These are phyloP conservation scores for Trachymyrmex septentrionalis DNA, from an alignment of 1,140 invertebrate genomes.

Conservation along the genomic window DNA sequence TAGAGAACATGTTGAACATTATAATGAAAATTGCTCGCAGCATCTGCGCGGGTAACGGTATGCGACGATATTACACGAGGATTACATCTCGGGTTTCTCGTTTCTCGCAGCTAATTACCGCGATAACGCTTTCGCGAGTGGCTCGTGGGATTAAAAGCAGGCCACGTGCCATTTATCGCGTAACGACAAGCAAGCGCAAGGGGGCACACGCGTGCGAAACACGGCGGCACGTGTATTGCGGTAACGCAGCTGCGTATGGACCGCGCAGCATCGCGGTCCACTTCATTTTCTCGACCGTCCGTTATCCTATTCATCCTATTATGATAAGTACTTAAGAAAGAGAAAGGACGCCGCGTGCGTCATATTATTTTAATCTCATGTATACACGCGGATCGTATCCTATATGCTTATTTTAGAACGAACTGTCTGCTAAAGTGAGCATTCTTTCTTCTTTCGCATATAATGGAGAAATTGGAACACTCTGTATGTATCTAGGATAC, in stretches of 20 bases:
- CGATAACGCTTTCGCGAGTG: slow-evolving; percentile 22
- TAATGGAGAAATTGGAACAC: background rate
- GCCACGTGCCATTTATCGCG: slow-evolving; percentile 58
- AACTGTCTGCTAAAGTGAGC: background rate
- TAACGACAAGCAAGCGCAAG: slow-evolving; percentile 2
- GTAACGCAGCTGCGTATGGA: slow-evolving; percentile 61
- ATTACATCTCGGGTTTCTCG: slow-evolving; percentile 47
- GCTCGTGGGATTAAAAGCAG: slow-evolving; percentile 28
- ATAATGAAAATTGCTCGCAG: slow-evolving; percentile 30
- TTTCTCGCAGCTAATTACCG: slow-evolving; percentile 32
- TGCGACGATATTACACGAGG: slow-evolving; percentile 1
- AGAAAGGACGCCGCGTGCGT: slow-evolving; percentile 16
- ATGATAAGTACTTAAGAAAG: slow-evolving; percentile 51
- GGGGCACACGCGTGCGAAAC: slow-evolving; percentile 27
- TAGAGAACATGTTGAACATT: background rate
- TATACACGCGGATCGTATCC: background rate
- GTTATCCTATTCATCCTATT: slow-evolving; percentile 56
- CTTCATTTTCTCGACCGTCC: slow-evolving; percentile 56
- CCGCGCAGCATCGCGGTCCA: slow-evolving; percentile 65
- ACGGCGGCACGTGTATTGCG: slow-evolving; percentile 61
- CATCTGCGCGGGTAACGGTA: slow-evolving; percentile 55
- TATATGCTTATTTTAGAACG: background rate
- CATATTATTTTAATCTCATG: slow-evolving; percentile 32
- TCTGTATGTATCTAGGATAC: background rate
- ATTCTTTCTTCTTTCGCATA: background rate